A percentile compares a stretch with the other conserved stretches of the same genome.
phyloP scores from a whole-genome alignment of 1,140 invertebrate genomes.

The Bombus haemorrhoidalis region DNA sequence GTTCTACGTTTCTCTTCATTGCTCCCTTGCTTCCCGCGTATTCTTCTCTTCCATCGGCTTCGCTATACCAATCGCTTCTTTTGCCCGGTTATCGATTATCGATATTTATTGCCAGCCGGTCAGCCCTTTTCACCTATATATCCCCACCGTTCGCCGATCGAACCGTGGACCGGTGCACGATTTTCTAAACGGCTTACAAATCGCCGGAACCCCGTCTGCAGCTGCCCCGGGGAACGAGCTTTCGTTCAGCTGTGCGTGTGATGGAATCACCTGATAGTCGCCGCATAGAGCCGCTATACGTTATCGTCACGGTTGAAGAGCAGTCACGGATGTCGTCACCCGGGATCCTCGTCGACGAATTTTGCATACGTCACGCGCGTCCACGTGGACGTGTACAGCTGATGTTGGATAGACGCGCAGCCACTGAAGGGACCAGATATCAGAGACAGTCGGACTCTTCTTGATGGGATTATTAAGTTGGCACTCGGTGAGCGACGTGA shows the following conservation, averaged over 20 bases:
- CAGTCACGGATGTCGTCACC: background rate
- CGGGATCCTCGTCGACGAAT: background rate
- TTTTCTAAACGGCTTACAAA: slow-evolving; percentile 55
- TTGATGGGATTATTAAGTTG: slow-evolving; percentile 21
- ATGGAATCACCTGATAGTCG: background rate
- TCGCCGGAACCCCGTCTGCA: slow-evolving; percentile 33
- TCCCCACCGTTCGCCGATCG: slow-evolving; percentile 59
- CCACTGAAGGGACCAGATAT: background rate
- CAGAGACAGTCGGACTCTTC: too few species aligned
- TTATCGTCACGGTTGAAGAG: background rate
- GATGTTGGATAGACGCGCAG: background rate
- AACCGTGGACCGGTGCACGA: slow-evolving; percentile 52
- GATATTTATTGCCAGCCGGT: slow-evolving; percentile 76
- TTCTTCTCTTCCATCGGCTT: slow-evolving; percentile 49
- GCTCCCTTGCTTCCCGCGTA: background rate
- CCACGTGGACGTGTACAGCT: background rate
- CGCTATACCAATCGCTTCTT: slow-evolving; percentile 65
- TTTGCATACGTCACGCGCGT: background rate
- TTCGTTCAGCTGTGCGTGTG: background rate
- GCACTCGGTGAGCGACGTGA: slow-evolving; percentile 22
- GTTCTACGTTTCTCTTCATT: background rate
- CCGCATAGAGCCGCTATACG: background rate
- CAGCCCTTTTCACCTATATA: slow-evolving; percentile 69
- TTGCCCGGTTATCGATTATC: slow-evolving; percentile 72
- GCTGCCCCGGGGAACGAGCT: background rate